Percentiles rank a stretch among this genome's conserved stretches.
Conservation (phyloP, 2,888 invertebrate genomes). For the Ochlodes sylvanus region DNA sequence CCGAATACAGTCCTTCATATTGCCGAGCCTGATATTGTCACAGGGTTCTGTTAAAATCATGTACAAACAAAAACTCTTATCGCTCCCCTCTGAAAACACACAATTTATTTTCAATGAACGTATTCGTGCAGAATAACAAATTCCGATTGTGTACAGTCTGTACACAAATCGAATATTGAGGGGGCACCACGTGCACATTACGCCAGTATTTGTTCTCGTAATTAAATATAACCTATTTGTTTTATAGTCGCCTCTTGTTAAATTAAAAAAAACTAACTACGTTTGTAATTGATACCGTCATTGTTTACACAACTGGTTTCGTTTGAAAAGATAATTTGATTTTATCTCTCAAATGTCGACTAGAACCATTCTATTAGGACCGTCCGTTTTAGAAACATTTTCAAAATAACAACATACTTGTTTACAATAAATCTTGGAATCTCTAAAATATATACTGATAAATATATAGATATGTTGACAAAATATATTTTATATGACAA, state of each 20-base stretch:
- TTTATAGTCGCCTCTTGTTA: neutral
- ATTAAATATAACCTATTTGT: constrained; percentile 15
- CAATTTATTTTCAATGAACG: constrained; percentile 36
- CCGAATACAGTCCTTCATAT: constrained; percentile 9
- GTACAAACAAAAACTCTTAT: constrained; percentile 33
- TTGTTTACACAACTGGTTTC: neutral
- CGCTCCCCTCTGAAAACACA: constrained; percentile 29
- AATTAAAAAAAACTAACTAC: neutral
- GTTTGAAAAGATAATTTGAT: neutral
- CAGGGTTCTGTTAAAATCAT: constrained; percentile 21
- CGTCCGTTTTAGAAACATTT: too few species aligned
- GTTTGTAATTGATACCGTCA: constrained; percentile 1
- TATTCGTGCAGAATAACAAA: constrained; percentile 34
- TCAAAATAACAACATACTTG: too few species aligned
- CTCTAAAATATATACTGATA: too few species aligned
- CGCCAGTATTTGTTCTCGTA: constrained; percentile 17
- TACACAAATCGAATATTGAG: constrained; percentile 30
- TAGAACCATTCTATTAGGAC: too few species aligned
- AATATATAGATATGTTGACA: too few species aligned
- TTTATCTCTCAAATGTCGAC: neutral
- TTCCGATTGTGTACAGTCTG: constrained; percentile 23
- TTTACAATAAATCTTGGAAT: too few species aligned
- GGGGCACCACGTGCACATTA: constrained; percentile 6
- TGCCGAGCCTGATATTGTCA: constrained; percentile 16
- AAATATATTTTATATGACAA: too few species aligned